Conservation (phyloP, 2,113 vertebrate genomes). For the Rhinolophus ferrumequinum region DNA sequence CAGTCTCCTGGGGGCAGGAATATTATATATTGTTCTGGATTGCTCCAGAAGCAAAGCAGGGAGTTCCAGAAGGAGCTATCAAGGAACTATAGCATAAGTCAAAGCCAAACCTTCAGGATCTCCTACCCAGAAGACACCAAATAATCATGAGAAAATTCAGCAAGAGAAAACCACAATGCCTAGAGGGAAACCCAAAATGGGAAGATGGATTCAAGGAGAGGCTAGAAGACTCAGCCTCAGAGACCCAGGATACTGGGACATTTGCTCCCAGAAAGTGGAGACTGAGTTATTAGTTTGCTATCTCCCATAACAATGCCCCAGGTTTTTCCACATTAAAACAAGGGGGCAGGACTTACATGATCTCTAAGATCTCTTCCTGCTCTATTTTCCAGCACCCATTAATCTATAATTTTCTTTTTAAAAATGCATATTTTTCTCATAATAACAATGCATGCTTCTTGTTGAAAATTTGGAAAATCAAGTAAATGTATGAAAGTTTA, state of each 20-base stretch:
- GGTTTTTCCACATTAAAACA: slow-evolving; percentile 31
- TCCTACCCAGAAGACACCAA: slow-evolving; percentile 1
- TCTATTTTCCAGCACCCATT: slow-evolving; percentile 6
- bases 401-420: slow-evolving; percentile 9
- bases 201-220: slow-evolving; percentile 18
- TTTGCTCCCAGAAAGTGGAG: not conserved
- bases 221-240: not conserved
- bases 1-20: not conserved
- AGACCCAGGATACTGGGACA: not conserved
- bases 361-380: not conserved
- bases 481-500: slow-evolving; percentile 47
- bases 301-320: not conserved
- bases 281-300: not conserved
- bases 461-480: slow-evolving; percentile 45
- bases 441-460: not conserved
- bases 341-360: not conserved
- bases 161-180: slow-evolving; percentile 12
- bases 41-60: not conserved
- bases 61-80: not conserved
- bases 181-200: slow-evolving; percentile 21
- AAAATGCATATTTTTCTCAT: not conserved
- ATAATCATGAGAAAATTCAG: slow-evolving; percentile 10
- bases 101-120: slow-evolving; percentile 11
- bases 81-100: not conserved
- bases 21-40: not conserved